Evolutionary conservation across 2,113 vertebrate species (phyloP).

Genomic region (Pterocles burchelli): DNA sequence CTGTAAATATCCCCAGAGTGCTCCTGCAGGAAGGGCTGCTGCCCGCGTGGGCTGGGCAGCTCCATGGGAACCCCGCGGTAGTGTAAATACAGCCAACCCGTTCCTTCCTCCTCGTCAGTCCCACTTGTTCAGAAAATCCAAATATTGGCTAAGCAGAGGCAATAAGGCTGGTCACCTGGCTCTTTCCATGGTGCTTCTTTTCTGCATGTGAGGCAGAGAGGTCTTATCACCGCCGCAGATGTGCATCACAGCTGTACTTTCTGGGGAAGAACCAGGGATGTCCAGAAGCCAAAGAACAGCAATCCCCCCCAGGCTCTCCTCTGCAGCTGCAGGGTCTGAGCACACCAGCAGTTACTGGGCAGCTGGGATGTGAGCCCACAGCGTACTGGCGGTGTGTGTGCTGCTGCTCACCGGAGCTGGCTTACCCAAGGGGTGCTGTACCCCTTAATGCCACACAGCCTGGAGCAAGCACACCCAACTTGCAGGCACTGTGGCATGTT

Average conservation of each 20-base stretch:
- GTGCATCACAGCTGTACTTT: not conserved
- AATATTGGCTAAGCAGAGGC: not conserved
- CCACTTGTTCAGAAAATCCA: not conserved
- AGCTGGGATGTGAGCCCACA: not conserved
- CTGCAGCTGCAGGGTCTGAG: not conserved
- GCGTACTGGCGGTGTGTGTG: fast-evolving
- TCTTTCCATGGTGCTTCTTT: not conserved
- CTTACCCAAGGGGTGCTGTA: fast-evolving
- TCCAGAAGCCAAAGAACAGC: not conserved
- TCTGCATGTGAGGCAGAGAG: not conserved
- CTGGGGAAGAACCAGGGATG: fast-evolving
- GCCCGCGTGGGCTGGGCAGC: not conserved
- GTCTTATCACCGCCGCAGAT: fast-evolving
- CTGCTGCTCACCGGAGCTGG: not conserved
- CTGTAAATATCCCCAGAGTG: slow-evolving; percentile 22
- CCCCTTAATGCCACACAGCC: not conserved
- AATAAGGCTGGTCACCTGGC: not conserved
- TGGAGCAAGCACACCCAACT: not conserved
- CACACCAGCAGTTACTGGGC: too few relatives aligned
- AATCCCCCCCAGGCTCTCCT: not conserved
- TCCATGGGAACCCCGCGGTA: not conserved
- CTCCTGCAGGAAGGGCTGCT: slow-evolving; percentile 32
- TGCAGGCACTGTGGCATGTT: not conserved
- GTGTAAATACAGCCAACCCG: not conserved
- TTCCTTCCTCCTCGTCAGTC: not conserved